These are phyloP conservation scores for Calephelis virginiensis DNA, from an alignment of 1,140 invertebrate genomes.

Conservation along the genomic window DNA sequence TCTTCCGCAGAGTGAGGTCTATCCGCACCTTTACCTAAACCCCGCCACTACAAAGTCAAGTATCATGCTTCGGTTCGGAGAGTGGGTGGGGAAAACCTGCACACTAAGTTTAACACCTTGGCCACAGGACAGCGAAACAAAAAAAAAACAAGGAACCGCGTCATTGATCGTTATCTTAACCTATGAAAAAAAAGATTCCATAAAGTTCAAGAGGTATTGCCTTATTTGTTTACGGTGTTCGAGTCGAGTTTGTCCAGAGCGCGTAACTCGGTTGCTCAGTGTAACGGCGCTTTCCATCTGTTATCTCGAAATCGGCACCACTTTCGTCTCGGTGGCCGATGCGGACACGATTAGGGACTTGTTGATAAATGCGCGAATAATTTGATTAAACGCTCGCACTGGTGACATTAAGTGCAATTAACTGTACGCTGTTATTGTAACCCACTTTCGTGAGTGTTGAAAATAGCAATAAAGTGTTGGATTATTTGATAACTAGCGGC, in stretches of 20 bases:
- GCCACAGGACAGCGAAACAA: too few species aligned
- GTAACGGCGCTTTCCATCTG: conserved; percentile 68
- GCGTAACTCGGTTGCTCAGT: conserved; percentile 63
- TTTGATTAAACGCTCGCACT: conserved; percentile 40
- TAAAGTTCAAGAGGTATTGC: conserved; percentile 25
- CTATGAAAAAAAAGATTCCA: background rate
- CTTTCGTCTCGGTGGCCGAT: conserved; percentile 43
- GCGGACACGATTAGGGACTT: conserved; percentile 43
- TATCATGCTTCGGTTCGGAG: too few species aligned
- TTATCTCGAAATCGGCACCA: conserved; percentile 60
- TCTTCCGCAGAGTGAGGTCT: too few species aligned
- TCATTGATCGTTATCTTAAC: too few species aligned
- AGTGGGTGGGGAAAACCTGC: too few species aligned
- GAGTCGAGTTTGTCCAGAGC: conserved; percentile 52
- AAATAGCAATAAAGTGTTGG: too few species aligned
- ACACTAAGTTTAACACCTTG: too few species aligned
- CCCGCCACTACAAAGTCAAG: too few species aligned
- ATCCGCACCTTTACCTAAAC: too few species aligned
- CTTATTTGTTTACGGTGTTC: conserved; percentile 44
- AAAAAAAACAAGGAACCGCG: too few species aligned
- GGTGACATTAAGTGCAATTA: conserved; percentile 18
- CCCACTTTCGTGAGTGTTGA: background rate
- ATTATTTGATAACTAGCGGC: too few species aligned
- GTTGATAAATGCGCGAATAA: conserved; percentile 55
- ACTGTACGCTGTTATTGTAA: conserved; percentile 8